Percentiles rank a stretch among this genome's conserved stretches.
Evolutionary conservation across 2,888 invertebrate species (phyloP).

Genomic region (Lymantria dispar): DNA sequence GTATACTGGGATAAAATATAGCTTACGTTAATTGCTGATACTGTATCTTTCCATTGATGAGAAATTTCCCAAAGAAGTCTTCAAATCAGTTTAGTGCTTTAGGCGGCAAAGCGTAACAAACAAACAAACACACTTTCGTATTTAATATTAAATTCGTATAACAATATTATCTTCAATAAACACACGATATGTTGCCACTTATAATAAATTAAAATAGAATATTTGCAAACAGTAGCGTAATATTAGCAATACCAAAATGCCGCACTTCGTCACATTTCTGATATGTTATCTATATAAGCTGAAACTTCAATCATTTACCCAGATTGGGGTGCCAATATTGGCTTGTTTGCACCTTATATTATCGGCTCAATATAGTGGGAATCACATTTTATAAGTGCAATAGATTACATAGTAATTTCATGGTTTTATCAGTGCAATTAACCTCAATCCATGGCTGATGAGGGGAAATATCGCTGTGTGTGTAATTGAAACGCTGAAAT

Average conservation of each 20-base stretch:
- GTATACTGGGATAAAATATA: too few species aligned
- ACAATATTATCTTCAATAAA: too few species aligned
- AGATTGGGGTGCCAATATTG: constrained; percentile 22
- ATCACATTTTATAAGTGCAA: constrained; percentile 13
- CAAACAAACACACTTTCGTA: too few species aligned
- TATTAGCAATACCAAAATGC: not conserved
- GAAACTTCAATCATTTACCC: constrained; percentile 13
- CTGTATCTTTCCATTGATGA: too few species aligned
- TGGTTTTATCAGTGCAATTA: constrained; percentile 30
- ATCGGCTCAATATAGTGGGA: constrained; percentile 15
- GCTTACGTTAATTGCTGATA: too few species aligned
- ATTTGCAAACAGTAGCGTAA: not conserved
- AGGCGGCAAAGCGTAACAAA: too few species aligned
- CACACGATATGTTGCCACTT: too few species aligned
- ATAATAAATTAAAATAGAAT: not conserved
- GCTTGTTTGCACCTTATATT: constrained; percentile 13
- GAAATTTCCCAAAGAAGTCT: too few species aligned
- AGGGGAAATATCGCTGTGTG: not conserved
- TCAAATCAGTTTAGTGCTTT: too few species aligned
- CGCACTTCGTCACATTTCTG: not conserved
- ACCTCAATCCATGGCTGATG: constrained; percentile 14
- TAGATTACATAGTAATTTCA: constrained; percentile 27
- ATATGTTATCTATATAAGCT: constrained; percentile 6
- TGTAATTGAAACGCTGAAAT: not conserved
- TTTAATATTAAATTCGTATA: too few species aligned